Evolutionary conservation across 1,140 invertebrate species (phyloP).

Genomic region (Drosophila nasuta): DNA sequence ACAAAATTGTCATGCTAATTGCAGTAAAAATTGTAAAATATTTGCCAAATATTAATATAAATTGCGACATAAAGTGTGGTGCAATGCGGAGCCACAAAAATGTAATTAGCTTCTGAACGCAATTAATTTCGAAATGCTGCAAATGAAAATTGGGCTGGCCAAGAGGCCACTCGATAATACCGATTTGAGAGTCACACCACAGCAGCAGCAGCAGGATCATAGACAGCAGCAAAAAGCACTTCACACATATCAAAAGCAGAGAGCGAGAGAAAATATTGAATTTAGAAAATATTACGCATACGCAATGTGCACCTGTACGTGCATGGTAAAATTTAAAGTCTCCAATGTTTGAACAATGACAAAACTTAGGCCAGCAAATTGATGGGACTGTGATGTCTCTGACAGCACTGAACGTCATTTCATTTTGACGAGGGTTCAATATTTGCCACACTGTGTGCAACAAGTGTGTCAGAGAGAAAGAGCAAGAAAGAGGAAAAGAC

Average conservation of each 20-base stretch:
- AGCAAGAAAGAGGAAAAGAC: constrained; percentile 15
- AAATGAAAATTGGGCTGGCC: constrained; percentile 17
- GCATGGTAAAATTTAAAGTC: constrained; percentile 29
- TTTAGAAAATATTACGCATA: constrained; percentile 47
- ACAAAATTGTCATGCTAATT: constrained; percentile 60
- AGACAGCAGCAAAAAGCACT: constrained; percentile 1
- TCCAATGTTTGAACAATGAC: constrained; percentile 37
- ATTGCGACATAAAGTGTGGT: constrained; percentile 43
- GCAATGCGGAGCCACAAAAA: constrained; percentile 57
- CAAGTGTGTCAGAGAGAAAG: constrained; percentile 49
- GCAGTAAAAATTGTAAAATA: constrained; percentile 53
- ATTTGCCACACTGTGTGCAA: constrained; percentile 52
- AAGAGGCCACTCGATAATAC: constrained; percentile 19
- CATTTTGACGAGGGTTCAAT: constrained; percentile 68
- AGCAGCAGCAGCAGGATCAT: neutral
- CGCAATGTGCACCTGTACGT: constrained; percentile 39
- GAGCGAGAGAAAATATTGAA: constrained; percentile 39
- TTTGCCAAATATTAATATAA: constrained; percentile 58
- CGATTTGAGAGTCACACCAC: neutral
- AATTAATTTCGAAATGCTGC: constrained; percentile 54
- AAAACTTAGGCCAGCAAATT: constrained; percentile 49
- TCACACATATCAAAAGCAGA: constrained; percentile 41
- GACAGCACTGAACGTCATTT: constrained; percentile 69
- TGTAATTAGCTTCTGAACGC: constrained; percentile 63
- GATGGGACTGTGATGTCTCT: constrained; percentile 64